Conservation (phyloP, 2,888 invertebrate species). For the Zygogramma bicolorata region DNA sequence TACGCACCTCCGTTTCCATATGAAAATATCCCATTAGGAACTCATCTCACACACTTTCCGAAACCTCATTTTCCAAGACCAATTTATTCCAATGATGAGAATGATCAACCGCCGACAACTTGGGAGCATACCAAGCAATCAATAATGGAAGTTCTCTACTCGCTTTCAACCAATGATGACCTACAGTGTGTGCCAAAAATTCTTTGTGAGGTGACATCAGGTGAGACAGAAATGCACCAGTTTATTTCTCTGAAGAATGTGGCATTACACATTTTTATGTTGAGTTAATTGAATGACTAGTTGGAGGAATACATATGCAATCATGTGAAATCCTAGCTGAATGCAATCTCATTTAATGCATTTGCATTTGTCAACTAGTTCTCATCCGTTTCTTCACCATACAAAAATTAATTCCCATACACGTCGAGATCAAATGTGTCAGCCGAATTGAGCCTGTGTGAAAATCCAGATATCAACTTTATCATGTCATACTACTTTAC, state of each 20-base stretch:
- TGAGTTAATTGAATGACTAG: too few species aligned
- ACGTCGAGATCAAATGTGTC: too few species aligned
- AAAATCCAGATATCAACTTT: too few species aligned
- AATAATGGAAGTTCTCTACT: conserved; percentile 69
- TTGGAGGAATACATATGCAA: too few species aligned
- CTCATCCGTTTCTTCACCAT: too few species aligned
- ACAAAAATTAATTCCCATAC: too few species aligned
- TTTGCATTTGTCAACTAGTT: too few species aligned
- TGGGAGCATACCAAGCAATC: background rate
- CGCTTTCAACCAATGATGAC: conserved; percentile 80
- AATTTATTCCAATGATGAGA: background rate
- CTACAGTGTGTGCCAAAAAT: conserved; percentile 83
- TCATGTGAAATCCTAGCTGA: too few species aligned
- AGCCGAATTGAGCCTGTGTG: too few species aligned
- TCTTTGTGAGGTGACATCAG: conserved; percentile 81
- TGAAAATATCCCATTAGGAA: background rate
- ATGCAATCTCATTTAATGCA: too few species aligned
- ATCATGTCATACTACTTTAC: too few species aligned
- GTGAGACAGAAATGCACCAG: conserved; percentile 63
- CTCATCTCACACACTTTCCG: background rate
- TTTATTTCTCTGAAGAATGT: too few species aligned
- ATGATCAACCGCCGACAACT: background rate
- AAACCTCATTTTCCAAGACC: background rate
- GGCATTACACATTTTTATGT: background rate
- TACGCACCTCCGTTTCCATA: background rate